phyloP scores from a whole-genome alignment of 1,140 invertebrate genomes.

The Luehdorfia chinensis region DNA sequence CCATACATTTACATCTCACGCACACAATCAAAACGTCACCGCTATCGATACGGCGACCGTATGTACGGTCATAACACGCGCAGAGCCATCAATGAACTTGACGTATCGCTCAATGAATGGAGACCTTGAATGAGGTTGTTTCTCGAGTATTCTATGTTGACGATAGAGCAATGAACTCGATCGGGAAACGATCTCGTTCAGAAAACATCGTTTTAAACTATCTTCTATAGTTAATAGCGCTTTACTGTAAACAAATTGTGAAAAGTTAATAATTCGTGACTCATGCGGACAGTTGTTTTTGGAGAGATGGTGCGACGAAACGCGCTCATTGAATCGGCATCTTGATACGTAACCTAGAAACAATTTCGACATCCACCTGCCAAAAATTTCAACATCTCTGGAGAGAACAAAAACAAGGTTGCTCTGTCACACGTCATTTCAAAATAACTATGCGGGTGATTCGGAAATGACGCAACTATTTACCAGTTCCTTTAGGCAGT shows the following conservation, averaged over 20 bases:
- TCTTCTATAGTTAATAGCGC: too few species aligned
- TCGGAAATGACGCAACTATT: conserved; percentile 52
- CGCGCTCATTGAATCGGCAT: conserved; percentile 17
- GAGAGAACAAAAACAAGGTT: conserved; percentile 1
- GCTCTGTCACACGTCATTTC: conserved; percentile 3
- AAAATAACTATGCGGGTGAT: conserved; percentile 13
- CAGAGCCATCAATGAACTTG: conserved; percentile 56
- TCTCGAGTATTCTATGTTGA: conserved; percentile 39
- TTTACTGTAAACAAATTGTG: not conserved
- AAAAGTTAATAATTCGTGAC: not conserved
- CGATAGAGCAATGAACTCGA: conserved; percentile 49
- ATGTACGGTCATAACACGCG: conserved; percentile 32
- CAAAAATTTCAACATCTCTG: conserved; percentile 7
- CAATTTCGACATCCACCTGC: conserved; percentile 24
- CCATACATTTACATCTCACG: conserved; percentile 19
- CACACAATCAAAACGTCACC: conserved; percentile 16
- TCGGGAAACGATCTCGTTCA: conserved; percentile 22
- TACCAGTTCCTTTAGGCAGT: conserved; percentile 27
- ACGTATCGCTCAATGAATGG: conserved; percentile 51
- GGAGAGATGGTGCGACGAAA: conserved; percentile 19
- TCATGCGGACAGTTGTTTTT: conserved; percentile 18
- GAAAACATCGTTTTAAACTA: too few species aligned
- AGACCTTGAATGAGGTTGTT: conserved; percentile 58
- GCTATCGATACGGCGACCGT: conserved; percentile 17
- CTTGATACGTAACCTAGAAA: conserved; percentile 29